These are phyloP conservation scores for Leptatherina wallacei DNA, from an alignment of 2,797 vertebrate species.

Conservation along the genomic window DNA sequence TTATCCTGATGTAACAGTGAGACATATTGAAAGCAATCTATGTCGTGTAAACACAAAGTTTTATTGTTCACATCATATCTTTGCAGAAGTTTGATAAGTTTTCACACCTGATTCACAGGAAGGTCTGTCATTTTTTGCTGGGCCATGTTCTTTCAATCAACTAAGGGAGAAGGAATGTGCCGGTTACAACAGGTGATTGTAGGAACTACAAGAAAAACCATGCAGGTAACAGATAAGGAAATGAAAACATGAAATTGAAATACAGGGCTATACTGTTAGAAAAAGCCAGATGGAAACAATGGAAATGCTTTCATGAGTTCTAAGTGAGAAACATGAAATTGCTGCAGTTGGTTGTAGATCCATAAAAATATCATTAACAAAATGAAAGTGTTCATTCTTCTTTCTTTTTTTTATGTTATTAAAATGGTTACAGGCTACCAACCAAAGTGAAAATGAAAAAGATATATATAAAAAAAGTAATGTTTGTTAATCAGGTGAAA, in stretches of 20 bases:
- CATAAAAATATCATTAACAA: neutral
- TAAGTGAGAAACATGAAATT: neutral
- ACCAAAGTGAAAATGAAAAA: neutral
- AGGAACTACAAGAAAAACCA: no score
- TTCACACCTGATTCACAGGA: no score
- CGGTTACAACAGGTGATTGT: no score
- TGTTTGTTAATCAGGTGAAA: neutral
- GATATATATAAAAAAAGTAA: neutral
- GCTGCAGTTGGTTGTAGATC: neutral
- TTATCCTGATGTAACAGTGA: no score
- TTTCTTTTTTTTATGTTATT: neutral
- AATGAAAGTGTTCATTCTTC: neutral
- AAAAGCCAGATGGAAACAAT: neutral
- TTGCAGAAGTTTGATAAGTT: no score
- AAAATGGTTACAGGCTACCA: neutral
- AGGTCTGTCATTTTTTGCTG: no score
- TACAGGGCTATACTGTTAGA: neutral
- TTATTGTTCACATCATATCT: no score
- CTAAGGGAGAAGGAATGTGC: no score
- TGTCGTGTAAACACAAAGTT: no score
- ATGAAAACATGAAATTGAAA: neutral
- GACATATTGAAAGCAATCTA: no score
- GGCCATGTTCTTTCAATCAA: no score
- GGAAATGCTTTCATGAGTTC: neutral
- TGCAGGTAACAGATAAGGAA: no score